Evolutionary conservation across 2,888 invertebrate genomes (phyloP).

Genomic region (Pimpla rufipes): DNA sequence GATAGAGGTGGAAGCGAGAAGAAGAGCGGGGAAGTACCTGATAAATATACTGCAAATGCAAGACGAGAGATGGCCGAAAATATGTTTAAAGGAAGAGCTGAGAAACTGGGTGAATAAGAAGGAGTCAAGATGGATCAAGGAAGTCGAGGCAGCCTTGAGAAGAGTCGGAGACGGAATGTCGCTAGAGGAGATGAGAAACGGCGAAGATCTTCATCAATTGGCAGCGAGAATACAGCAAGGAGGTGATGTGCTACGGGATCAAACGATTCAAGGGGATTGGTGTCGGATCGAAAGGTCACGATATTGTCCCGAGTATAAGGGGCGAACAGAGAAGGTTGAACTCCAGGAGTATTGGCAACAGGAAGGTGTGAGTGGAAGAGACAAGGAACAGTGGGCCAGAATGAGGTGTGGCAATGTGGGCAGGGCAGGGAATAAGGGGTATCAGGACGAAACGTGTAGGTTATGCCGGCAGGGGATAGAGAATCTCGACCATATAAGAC

Average conservation of each 20-base stretch:
- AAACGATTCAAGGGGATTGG: background rate
- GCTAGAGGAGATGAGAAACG: background rate
- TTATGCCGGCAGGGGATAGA: background rate
- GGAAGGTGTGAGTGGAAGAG: background rate
- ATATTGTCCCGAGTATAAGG: background rate
- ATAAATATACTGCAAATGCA: slow-evolving; percentile 14
- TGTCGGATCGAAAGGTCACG: background rate
- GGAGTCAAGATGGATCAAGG: slow-evolving; percentile 37
- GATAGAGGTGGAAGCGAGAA: slow-evolving; percentile 32
- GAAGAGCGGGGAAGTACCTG: slow-evolving; percentile 22
- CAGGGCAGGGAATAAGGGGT: no score
- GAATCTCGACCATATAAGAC: no score
- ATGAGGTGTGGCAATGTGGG: no score
- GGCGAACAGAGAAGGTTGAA: background rate
- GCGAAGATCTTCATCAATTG: background rate
- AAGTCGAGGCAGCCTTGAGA: slow-evolving; percentile 24
- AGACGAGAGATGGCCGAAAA: slow-evolving; percentile 50
- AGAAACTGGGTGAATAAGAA: slow-evolving; percentile 34
- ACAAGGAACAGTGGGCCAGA: no score
- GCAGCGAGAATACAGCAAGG: background rate
- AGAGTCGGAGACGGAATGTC: slow-evolving; percentile 20
- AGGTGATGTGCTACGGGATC: background rate
- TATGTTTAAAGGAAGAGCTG: slow-evolving; percentile 44
- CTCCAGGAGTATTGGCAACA: background rate
- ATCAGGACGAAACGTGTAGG: background rate